A percentile compares a stretch with the other conserved stretches of the same genome.
These are phyloP conservation scores for Chloromyia formosa DNA, from an alignment of 2,888 invertebrate species.

Conservation along the genomic window DNA sequence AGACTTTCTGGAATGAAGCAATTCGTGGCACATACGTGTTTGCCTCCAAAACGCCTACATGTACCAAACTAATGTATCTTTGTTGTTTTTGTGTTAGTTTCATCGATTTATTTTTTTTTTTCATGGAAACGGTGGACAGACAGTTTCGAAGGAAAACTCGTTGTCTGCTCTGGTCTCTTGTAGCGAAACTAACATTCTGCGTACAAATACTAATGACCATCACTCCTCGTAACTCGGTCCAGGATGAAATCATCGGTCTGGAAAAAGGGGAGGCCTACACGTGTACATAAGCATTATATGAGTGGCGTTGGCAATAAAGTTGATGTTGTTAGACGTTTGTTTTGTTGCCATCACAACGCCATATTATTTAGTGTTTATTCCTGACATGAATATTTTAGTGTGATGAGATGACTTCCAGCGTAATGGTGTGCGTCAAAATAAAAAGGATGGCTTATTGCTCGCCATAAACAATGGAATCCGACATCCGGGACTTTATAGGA, in stretches of 20 bases:
- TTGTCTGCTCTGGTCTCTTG: too few relatives aligned
- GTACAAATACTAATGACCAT: too few relatives aligned
- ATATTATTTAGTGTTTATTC: conserved; percentile 38
- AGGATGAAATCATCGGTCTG: not conserved
- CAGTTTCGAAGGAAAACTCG: too few relatives aligned
- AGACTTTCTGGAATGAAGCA: too few relatives aligned
- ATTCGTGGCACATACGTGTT: too few relatives aligned
- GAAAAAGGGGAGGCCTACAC: not conserved
- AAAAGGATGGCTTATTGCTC: conserved; percentile 7
- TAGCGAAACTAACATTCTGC: too few relatives aligned
- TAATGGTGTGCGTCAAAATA: conserved; percentile 9
- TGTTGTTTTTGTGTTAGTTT: too few relatives aligned
- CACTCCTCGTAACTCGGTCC: not conserved
- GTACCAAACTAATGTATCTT: too few relatives aligned
- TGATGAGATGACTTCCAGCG: conserved; percentile 23
- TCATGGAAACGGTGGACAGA: too few relatives aligned
- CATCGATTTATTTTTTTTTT: too few relatives aligned
- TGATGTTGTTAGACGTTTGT: conserved; percentile 14
- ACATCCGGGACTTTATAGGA: too few relatives aligned
- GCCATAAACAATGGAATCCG: conserved; percentile 10
- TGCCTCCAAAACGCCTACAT: too few relatives aligned
- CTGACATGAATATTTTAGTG: conserved; percentile 38
- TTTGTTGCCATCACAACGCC: not conserved
- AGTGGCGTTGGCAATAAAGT: conserved; percentile 32
- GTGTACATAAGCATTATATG: not conserved